phyloP scores from a whole-genome alignment of 2,797 vertebrate genomes.

The Prionace glauca region DNA sequence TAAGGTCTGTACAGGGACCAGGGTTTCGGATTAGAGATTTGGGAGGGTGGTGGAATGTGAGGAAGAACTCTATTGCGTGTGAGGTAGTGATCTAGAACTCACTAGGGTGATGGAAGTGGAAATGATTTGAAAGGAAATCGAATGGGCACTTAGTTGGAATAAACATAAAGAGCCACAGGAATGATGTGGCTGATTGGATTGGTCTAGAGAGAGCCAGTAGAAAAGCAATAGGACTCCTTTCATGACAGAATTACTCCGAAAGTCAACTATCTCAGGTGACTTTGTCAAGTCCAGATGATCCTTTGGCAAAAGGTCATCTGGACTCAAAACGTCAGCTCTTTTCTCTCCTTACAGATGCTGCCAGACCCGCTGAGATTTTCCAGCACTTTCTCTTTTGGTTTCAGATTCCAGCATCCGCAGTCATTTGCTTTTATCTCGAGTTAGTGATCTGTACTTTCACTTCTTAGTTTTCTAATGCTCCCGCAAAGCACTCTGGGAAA shows the following conservation, averaged over 20 bases:
- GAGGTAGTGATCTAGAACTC: background rate
- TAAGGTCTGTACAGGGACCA: too few relatives aligned
- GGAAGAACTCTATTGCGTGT: background rate
- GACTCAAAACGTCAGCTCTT: too few relatives aligned
- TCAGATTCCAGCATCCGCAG: too few relatives aligned
- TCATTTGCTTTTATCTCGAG: too few relatives aligned
- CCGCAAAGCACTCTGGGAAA: background rate
- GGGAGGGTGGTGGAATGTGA: background rate
- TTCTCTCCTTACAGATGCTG: too few relatives aligned
- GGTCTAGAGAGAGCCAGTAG: background rate
- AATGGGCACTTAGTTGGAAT: too few relatives aligned
- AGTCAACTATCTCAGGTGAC: background rate
- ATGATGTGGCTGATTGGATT: background rate
- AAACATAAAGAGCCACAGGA: background rate
- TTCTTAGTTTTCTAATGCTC: background rate
- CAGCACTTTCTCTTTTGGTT: too few relatives aligned
- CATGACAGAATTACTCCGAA: background rate
- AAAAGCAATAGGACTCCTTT: background rate
- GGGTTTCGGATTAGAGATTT: too few relatives aligned
- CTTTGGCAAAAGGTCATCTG: too few relatives aligned
- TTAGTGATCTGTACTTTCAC: background rate
- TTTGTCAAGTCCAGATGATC: too few relatives aligned
- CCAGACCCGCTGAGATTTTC: too few relatives aligned
- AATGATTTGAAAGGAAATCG: background rate
- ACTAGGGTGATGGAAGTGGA: background rate